phyloP scores from a whole-genome alignment of 2,888 invertebrate genomes.

The Stenodema calcarata region DNA sequence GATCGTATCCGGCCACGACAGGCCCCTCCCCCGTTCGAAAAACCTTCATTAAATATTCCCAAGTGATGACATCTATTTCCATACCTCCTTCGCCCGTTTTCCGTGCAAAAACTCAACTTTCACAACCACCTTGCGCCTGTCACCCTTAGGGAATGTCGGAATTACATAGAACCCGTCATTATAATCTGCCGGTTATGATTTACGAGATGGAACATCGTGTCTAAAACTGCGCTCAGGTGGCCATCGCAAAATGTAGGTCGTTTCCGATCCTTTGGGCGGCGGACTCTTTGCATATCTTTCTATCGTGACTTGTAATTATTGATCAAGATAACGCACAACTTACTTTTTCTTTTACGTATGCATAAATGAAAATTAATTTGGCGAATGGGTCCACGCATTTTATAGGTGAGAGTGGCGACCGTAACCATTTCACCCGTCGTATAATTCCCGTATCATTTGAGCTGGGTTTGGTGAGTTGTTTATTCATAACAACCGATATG shows the following conservation, averaged over 20 bases:
- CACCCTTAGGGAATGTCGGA: neutral
- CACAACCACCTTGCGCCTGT: neutral
- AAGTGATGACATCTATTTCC: neutral
- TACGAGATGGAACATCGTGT: neutral
- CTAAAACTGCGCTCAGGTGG: neutral
- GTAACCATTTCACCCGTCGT: too few species aligned
- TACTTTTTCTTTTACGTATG: neutral
- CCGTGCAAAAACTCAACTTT: neutral
- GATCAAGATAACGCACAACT: conserved; percentile 8
- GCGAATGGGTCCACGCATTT: neutral
- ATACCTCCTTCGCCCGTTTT: neutral
- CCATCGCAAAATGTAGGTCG: conserved; percentile 18
- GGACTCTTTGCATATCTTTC: conserved; percentile 24
- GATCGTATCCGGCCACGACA: neutral
- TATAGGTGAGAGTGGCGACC: neutral
- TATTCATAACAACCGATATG: too few species aligned
- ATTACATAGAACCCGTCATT: neutral
- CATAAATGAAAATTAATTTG: neutral
- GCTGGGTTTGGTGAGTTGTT: too few species aligned
- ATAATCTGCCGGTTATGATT: neutral
- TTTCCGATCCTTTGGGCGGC: conserved; percentile 34
- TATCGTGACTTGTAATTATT: neutral
- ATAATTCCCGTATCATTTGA: too few species aligned
- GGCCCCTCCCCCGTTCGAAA: neutral
- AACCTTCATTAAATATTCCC: neutral